Conservation (phyloP, 1,140 invertebrate genomes). For the Zaprionus ghesquierei region DNA sequence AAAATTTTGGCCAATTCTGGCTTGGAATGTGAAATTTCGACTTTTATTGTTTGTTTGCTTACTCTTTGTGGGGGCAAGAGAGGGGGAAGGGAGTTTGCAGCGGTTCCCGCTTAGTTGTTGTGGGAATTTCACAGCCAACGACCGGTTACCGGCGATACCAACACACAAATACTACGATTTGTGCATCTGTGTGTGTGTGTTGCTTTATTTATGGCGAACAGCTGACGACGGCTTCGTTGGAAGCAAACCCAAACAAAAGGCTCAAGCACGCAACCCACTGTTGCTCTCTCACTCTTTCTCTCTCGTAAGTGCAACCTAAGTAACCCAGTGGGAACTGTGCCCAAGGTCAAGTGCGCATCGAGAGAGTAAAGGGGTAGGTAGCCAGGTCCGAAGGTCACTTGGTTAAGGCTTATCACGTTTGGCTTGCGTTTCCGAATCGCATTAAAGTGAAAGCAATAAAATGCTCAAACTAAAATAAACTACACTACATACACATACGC, state of each 20-base stretch:
- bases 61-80: conserved; percentile 47
- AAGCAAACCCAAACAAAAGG: neutral
- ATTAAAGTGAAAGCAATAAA: conserved; percentile 2
- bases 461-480: conserved; percentile 3
- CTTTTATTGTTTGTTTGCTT: conserved; percentile 46
- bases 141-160: conserved; percentile 16
- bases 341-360: conserved; percentile 24
- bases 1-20: conserved; percentile 42
- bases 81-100: neutral
- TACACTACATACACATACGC: neutral
- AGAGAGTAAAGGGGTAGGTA: neutral
- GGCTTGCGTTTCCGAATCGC: neutral
- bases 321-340: neutral
- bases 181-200: neutral
- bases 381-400: conserved; percentile 8
- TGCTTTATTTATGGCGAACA: conserved; percentile 32
- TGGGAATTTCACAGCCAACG: conserved; percentile 40
- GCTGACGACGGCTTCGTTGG: conserved; percentile 19
- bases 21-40: conserved; percentile 75
- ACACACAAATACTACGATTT: neutral
- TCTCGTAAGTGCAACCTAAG: neutral
- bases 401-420: neutral
- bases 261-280: neutral
- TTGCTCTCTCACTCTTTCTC: neutral
- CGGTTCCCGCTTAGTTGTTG: conserved; percentile 18